These are phyloP conservation scores for Meles meles DNA, from an alignment of 2,113 vertebrate species.

Conservation along the genomic window DNA sequence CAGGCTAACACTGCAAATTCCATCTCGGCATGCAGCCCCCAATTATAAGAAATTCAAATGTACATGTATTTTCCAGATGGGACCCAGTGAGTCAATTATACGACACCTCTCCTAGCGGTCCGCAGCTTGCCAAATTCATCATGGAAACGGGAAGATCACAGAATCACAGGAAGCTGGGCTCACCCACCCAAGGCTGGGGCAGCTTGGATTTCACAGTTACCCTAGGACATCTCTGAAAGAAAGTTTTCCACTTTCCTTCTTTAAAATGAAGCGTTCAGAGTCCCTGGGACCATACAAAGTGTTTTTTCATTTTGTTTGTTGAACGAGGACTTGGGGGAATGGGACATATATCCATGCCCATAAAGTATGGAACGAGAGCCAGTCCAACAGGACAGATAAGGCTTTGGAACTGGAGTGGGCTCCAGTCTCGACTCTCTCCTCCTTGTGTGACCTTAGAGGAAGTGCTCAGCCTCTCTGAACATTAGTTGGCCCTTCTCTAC, in stretches of 20 bases:
- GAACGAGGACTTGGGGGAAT: neutral
- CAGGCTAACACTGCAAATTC: neutral
- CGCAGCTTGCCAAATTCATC: slow-evolving; percentile 12
- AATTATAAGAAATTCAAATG: neutral
- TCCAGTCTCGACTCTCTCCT: neutral
- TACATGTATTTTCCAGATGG: slow-evolving; percentile 58
- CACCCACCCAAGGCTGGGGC: neutral
- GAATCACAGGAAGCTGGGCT: neutral
- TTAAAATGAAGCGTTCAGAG: neutral
- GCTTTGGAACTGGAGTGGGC: neutral
- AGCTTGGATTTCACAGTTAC: neutral
- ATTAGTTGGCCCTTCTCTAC: neutral
- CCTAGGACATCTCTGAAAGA: neutral
- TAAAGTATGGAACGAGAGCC: neutral
- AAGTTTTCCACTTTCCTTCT: neutral
- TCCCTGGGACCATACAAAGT: neutral
- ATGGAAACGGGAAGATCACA: neutral
- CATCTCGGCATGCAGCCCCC: neutral
- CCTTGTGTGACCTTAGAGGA: neutral
- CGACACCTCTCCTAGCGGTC: neutral
- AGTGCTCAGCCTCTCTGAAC: neutral
- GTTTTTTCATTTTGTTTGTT: neutral
- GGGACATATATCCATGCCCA: neutral
- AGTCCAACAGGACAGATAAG: neutral
- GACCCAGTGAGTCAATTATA: neutral